Conservation (phyloP, 2,797 vertebrate species). For the Cirrhinus mrigala region DNA sequence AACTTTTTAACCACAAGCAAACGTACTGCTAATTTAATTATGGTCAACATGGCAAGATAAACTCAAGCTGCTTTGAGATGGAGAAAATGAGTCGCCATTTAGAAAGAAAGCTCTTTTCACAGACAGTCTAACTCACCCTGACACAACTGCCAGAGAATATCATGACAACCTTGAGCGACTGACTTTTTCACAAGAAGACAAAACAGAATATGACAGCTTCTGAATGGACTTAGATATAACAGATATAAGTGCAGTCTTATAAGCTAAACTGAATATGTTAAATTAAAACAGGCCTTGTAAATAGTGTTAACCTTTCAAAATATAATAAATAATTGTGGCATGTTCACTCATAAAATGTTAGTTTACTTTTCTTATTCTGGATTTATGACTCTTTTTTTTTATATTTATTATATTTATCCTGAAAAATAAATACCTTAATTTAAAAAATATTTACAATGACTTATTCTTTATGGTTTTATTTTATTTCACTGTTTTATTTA, state of each 20-base stretch:
- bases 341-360: background rate
- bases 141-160: background rate
- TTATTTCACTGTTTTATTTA: no score
- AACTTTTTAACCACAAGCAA: conserved; percentile 44
- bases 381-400: background rate
- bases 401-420: background rate
- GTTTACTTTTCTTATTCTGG: background rate
- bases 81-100: background rate
- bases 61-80: background rate
- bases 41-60: conserved; percentile 20
- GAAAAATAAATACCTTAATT: background rate
- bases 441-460: background rate
- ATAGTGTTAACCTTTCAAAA: background rate
- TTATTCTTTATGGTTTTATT: no score
- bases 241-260: background rate
- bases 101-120: background rate
- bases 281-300: background rate
- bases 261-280: background rate
- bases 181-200: background rate
- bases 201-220: background rate
- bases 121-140: background rate
- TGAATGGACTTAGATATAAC: background rate
- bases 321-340: background rate
- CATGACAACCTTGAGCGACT: background rate
- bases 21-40: conserved; percentile 59